Evolutionary conservation across 2,797 vertebrate species (phyloP).

Genomic region (Parambassis ranga): DNA sequence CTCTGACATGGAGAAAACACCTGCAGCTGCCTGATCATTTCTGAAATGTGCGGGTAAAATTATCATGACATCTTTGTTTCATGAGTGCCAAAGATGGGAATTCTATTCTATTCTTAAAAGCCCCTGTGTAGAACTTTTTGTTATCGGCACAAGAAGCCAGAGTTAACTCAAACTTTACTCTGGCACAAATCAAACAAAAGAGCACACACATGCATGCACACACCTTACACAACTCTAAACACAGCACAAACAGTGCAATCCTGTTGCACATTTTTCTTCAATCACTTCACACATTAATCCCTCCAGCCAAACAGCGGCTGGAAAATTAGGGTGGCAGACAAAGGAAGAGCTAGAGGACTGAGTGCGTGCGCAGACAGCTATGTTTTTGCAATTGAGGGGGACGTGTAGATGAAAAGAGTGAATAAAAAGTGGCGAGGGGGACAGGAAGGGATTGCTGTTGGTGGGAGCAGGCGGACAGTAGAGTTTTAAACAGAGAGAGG

Average conservation of each 20-base stretch:
- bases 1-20: conserved; percentile 37
- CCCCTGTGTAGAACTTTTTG: background rate
- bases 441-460: conserved; percentile 68
- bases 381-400: conserved; percentile 50
- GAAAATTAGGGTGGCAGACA: conserved; percentile 76
- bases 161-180: background rate
- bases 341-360: conserved; percentile 63
- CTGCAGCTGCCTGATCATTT: conserved; percentile 53
- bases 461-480: conserved; percentile 59
- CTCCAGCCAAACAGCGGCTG: conserved; percentile 60
- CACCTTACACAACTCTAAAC: conserved; percentile 38
- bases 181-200: background rate
- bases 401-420: conserved; percentile 67
- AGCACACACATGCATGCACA: background rate
- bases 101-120: conserved; percentile 10
- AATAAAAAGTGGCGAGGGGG: conserved; percentile 71
- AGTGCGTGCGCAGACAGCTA: conserved; percentile 35
- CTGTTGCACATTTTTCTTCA: conserved; percentile 42
- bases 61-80: conserved; percentile 41
- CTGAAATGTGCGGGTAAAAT: conserved; percentile 53
- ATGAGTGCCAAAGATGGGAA: conserved; percentile 25
- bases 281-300: conserved; percentile 73
- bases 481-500: conserved; percentile 63
- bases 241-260: conserved; percentile 39
- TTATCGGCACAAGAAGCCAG: too few relatives aligned